Conservation (phyloP, 2,888 invertebrate species). For the Xanthia icteritia region DNA sequence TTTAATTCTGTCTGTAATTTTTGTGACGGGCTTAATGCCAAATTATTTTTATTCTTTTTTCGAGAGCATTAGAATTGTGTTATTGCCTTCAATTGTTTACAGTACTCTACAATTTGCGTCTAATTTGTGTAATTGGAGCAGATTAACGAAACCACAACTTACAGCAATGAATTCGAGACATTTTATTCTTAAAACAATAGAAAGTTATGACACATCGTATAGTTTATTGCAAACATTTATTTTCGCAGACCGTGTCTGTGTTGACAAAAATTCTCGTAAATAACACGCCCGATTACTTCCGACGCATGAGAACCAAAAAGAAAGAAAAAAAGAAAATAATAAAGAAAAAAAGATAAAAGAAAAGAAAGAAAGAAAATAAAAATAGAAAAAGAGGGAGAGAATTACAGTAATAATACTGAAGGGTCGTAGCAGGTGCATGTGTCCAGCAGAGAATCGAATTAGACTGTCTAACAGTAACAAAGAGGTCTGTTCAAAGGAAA, state of each 20-base stretch:
- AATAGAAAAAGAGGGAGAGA: no score
- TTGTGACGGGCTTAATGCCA: conserved; percentile 60
- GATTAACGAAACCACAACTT: conserved; percentile 36
- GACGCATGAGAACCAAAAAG: conserved; percentile 11
- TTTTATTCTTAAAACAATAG: conserved; percentile 47
- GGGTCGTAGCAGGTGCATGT: conserved; percentile 46
- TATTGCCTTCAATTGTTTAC: conserved; percentile 34
- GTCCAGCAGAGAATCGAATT: conserved; percentile 36
- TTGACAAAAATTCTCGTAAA: conserved; percentile 52
- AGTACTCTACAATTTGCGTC: conserved; percentile 20
- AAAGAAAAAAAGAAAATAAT: no score
- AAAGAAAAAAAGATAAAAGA: no score
- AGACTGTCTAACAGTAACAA: conserved; percentile 39
- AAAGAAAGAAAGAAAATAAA: no score
- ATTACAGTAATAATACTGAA: conserved; percentile 25
- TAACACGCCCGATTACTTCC: conserved; percentile 52
- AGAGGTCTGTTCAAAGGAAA: conserved; percentile 11
- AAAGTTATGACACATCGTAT: conserved; percentile 41
- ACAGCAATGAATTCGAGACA: conserved; percentile 39
- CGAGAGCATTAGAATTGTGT: conserved; percentile 21
- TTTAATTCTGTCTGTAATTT: conserved; percentile 54
- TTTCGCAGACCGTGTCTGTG: conserved; percentile 19
- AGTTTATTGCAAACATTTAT: conserved; percentile 33
- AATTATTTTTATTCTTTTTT: conserved; percentile 52
- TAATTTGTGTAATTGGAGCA: conserved; percentile 44